Base-by-base conservation (phyloP, 30 jellyfish, hydroid and myxozoan species). In the Mastigias papua region DNA sequence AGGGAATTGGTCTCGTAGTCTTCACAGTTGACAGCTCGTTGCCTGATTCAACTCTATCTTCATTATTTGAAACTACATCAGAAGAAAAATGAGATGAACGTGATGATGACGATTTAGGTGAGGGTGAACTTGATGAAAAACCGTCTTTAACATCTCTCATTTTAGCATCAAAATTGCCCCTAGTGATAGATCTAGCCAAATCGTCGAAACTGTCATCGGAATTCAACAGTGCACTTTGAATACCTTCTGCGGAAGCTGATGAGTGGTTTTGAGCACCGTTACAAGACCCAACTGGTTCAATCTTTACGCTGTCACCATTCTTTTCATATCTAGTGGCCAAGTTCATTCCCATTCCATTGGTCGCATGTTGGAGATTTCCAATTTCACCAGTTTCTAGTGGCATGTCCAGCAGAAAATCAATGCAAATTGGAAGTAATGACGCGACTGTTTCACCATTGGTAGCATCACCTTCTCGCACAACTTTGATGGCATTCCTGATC, bases 341-440 rank as follows among this genome's bases (percentile, higher is more conserved):
- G 13, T 42, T 42, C 54, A 8, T 42, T 42, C 54, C 54, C 54
- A 42, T 42, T 42, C 54, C 54, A 42, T 42, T 15, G 13, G 7
- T 8, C 54, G 7, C 54, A 42, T 42, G 54, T 15, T 42, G 13
- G 13, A 42, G 54, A n/a, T n/a, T 42, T 42, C 13, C 54, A 42
- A 42, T 8, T 42, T 42, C n/a, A n/a, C n/a, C n/a, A 42, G 87
- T 33, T 34, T 61, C 81, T 13, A 22, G 90, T 8, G 90, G 79
- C 60, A 48, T 67, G 26, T 69, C 80, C 31, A 83, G 64, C 72
- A 83, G 64, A 48, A 23, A 32, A 54, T 83, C 86, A 20, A 83
- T 83, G 48, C 92, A 83, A 4, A 34, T 21, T 7, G 92, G 86
- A 22, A 83, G 69, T 28, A 83, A 62, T 31, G 19, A 19, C 35